Evolutionary conservation across 2,113 vertebrate genomes (phyloP).

Genomic region (Rousettus leschenaultii): DNA sequence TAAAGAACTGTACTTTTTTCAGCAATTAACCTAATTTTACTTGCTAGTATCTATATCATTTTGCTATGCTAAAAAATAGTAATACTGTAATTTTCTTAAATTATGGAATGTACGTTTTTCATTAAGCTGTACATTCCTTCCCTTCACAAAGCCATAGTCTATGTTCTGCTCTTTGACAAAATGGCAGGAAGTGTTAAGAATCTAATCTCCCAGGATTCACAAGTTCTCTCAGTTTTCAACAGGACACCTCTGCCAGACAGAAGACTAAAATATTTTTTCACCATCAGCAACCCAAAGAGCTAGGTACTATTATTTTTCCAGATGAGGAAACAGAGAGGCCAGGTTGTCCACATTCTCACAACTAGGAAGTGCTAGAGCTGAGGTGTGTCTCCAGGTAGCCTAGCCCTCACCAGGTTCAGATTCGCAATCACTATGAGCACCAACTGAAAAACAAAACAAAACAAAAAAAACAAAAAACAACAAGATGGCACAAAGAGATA

Average conservation of each 20-base stretch:
- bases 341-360: neutral
- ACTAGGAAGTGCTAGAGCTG: neutral
- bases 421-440: neutral
- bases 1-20: constrained; percentile 18
- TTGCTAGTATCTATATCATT: constrained; percentile 49
- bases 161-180: neutral
- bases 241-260: neutral
- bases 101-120: neutral
- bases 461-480: neutral
- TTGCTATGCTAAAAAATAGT: neutral
- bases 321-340: neutral
- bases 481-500: neutral
- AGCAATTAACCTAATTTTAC: constrained; percentile 43
- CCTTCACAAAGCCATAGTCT: neutral
- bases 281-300: neutral
- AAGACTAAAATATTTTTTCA: neutral
- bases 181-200: neutral
- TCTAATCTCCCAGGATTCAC: neutral
- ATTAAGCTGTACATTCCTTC: neutral
- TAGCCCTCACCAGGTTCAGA: neutral
- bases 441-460: neutral
- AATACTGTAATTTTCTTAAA: constrained; percentile 22
- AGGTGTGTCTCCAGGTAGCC: neutral
- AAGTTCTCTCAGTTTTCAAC: neutral
- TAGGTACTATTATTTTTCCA: neutral